These are phyloP conservation scores for Champsocephalus gunnari DNA, from an alignment of 2,797 vertebrate genomes.

Conservation along the genomic window DNA sequence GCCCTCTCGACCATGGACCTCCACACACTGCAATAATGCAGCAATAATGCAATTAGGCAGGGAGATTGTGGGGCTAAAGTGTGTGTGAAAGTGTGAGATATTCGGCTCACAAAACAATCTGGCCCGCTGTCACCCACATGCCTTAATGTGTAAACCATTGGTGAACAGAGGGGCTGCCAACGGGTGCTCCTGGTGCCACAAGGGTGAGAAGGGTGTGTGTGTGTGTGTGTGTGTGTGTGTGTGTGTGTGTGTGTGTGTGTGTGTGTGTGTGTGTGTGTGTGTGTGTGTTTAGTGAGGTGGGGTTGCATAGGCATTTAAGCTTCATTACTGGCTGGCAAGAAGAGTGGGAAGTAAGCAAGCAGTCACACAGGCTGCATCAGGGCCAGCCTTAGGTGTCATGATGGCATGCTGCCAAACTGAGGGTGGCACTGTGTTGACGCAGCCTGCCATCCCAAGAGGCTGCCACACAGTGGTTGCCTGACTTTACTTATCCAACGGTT, in stretches of 20 bases:
- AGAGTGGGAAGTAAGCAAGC: slow-evolving; percentile 50
- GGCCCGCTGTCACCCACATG: slow-evolving; percentile 82
- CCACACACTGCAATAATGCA: slow-evolving; percentile 87
- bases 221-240: slow-evolving; percentile 24
- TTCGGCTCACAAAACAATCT: slow-evolving; percentile 86
- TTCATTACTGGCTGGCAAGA: slow-evolving; percentile 57
- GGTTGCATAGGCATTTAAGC: slow-evolving; percentile 48
- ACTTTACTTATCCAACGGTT: slow-evolving; percentile 49
- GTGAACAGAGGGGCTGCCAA: slow-evolving; percentile 54
- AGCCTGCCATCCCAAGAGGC: slow-evolving; percentile 49
- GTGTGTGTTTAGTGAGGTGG: slow-evolving; percentile 8
- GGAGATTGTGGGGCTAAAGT: slow-evolving; percentile 88
- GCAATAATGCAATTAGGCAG: slow-evolving; percentile 89
- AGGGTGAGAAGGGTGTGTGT: slow-evolving; percentile 43
- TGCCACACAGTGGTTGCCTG: slow-evolving; percentile 48
- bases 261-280: slow-evolving; percentile 27
- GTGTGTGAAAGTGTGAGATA: slow-evolving; percentile 92
- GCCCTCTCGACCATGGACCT: slow-evolving; percentile 88
- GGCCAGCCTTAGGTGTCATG: slow-evolving; percentile 63
- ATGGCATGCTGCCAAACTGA: slow-evolving; percentile 64
- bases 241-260: slow-evolving; percentile 31
- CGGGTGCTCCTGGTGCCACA: slow-evolving; percentile 41
- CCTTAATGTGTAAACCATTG: slow-evolving; percentile 85
- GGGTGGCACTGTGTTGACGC: slow-evolving; percentile 68
- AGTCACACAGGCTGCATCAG: slow-evolving; percentile 53